Evolutionary conservation across 2,888 invertebrate species (phyloP), one percentile per base, ranked within the genome.

Genomic region (Sinodicranocentrus sp.): DNA sequence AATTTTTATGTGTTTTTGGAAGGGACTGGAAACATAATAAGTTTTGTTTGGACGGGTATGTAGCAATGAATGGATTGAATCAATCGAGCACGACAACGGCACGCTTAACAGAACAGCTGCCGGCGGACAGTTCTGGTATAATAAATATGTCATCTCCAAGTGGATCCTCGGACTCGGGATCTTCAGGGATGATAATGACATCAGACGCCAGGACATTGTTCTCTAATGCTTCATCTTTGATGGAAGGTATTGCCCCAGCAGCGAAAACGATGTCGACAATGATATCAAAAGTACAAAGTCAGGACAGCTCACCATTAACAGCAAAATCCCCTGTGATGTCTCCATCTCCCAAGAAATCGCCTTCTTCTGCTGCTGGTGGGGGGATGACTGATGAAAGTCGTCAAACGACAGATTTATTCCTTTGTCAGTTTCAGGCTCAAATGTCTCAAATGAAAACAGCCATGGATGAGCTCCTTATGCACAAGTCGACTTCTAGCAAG

Each of bases 381-480:
- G 23, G 15, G 8, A 21, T 67, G 19, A 70, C 44, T 1, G 82
- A 80, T 0, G 63, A 65, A 61, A 71, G 70, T 33, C 78, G 84
- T 61, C 85, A 85, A 75, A 86, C 77, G 76, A 85, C 88, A 67
- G 87, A 87, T 70, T 25, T 85, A 17, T 87, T 88, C 70, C 77
- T 88, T 23, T 86, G 78, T 72, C 87, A 88, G 68, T 88, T 88
- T 82, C 87, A 88, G 85, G 88, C 84, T 26, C 88, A 88, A 87
- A 88, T 88, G 88, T 85, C 88, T 21, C 87, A 88, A 87, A 85
- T 88, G 86, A 88, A 87, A 54, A 79, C 85, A 0, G 88, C 88
- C 5, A 87, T 88, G 87, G 88, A 88, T 77, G 88, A 87, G 71
- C 68, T 75, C 70, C 67, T 78, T 48, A 75, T 57, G 71, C 48